phyloP scores from a whole-genome alignment of 2,113 vertebrate species.

The Eulemur macaco region DNA sequence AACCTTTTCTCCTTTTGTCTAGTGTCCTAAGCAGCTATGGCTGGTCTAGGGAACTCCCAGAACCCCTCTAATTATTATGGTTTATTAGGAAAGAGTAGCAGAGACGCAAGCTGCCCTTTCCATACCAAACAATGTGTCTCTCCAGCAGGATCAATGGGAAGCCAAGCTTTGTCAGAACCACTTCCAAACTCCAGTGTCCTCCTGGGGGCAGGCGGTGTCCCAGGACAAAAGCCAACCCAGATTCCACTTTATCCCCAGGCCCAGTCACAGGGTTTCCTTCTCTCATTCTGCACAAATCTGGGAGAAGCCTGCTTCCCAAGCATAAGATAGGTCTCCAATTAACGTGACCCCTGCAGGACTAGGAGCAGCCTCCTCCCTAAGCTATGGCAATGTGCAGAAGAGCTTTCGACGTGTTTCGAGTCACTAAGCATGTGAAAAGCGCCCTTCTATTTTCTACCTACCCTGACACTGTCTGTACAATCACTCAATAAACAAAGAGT shows the following conservation, averaged over 20 bases:
- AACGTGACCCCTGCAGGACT: fast-evolving
- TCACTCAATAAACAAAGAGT: not conserved
- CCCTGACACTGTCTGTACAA: not conserved
- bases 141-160: not conserved
- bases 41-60: not conserved
- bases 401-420: not conserved
- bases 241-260: not conserved
- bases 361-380: not conserved
- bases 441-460: not conserved
- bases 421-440: not conserved
- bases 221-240: not conserved
- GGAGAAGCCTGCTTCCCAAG: not conserved
- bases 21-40: not conserved
- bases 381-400: not conserved
- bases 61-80: not conserved
- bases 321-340: not conserved
- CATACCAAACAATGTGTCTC: not conserved
- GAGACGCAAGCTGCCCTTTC: not conserved
- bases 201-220: too few relatives aligned
- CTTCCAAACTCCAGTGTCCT: not conserved
- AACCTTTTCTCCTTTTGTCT: not conserved
- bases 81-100: not conserved
- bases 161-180: not conserved
- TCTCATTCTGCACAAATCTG: not conserved
- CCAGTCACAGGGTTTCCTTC: not conserved